These are phyloP conservation scores for Patiria pectinifera DNA, from an alignment of 53 echinoderm and acorn worm genomes.

Conservation along the genomic window DNA sequence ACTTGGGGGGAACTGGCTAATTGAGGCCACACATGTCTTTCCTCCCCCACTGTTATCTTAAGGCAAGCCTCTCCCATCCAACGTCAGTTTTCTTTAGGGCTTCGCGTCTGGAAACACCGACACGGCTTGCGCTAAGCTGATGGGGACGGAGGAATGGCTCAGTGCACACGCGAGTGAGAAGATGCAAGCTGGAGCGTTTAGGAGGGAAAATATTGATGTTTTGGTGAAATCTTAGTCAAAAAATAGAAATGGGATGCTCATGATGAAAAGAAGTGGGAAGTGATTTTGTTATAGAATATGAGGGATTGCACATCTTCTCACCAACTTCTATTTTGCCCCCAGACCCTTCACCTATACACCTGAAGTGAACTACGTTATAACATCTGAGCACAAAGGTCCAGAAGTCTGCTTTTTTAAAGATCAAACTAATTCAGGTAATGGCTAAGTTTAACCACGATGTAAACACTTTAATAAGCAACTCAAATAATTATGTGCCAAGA, in stretches of 20 bases:
- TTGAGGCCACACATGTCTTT: slow-evolving; percentile 27
- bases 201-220: background rate
- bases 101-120: slow-evolving; percentile 17
- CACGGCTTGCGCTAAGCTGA: background rate
- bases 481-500: too few species aligned
- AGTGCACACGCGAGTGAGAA: background rate
- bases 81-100: slow-evolving; percentile 37
- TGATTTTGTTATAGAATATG: background rate
- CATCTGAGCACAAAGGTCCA: too few species aligned
- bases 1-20: slow-evolving; percentile 26
- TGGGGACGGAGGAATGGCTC: background rate
- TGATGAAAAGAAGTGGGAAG: background rate
- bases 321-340: too few species aligned
- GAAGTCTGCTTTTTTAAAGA: too few species aligned
- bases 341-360: too few species aligned
- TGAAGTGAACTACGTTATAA: too few species aligned
- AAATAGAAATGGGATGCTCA: background rate
- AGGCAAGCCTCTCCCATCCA: background rate
- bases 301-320: too few species aligned
- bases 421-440: too few species aligned
- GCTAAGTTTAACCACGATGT: too few species aligned
- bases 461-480: too few species aligned
- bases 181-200: background rate
- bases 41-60: slow-evolving; percentile 20
- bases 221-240: background rate